Evolutionary conservation across 2,113 vertebrate genomes (phyloP).

Genomic region (Baryphthengus martii): DNA sequence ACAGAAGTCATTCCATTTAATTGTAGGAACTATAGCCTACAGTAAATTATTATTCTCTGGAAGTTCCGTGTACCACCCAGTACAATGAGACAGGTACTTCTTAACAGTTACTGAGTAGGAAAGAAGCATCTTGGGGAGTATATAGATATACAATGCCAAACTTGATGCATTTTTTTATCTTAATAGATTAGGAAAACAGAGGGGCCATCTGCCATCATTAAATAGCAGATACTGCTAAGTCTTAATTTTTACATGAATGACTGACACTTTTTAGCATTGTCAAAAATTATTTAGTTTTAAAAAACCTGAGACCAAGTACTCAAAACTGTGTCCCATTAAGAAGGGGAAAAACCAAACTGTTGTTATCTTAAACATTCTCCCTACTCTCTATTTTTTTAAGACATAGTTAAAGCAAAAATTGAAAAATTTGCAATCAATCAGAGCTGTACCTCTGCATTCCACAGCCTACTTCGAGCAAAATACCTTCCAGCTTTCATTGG

Average conservation of each 20-base stretch:
- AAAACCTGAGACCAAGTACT: neutral
- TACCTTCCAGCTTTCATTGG: neutral
- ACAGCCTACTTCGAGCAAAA: neutral
- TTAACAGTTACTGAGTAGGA: neutral
- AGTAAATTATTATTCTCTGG: neutral
- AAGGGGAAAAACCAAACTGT: neutral
- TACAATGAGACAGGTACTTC: neutral
- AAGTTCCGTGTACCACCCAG: neutral
- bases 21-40: neutral
- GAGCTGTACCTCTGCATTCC: neutral
- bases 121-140: neutral
- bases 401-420: neutral
- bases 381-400: neutral
- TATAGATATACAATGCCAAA: neutral
- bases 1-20: neutral
- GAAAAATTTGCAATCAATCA: neutral
- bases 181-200: neutral
- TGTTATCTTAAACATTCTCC: neutral
- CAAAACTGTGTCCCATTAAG: neutral
- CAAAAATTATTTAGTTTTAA: neutral
- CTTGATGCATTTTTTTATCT: neutral
- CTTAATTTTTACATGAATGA: neutral
- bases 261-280: neutral
- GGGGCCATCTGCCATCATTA: neutral
- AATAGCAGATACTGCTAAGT: neutral